Evolutionary conservation across 2,797 vertebrate species (phyloP), one percentile per base, ranked within the genome.

Genomic region (Heliangelus exortis): DNA sequence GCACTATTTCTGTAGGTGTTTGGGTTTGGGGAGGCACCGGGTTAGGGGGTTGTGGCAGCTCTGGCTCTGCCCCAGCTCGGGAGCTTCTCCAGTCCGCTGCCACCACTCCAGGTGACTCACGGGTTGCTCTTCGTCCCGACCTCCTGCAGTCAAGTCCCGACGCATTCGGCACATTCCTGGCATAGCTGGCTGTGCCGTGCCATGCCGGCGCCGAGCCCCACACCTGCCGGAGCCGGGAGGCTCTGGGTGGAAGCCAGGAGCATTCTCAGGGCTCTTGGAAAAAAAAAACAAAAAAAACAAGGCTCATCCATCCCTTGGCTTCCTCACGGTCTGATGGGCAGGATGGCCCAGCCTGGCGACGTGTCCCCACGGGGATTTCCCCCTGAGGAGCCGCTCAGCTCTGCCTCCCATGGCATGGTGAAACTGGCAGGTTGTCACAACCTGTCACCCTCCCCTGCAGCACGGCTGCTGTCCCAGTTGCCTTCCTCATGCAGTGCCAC

Each of bases 91-190:
- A 2, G 0, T 4, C 63, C 3, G 3, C 80, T 84, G 81, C 90
- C 76, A 77, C 54, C 61, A 62, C 62, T 34, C 12, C 39, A 29
- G 12, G 33, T 91, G 95, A 91, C 23, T 95, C 93, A 92, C 6
- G 15, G 6, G 34, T 76, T 43, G 16, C 53, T 84, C 88, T 7
- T 66, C 6, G 6, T 75, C 90, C 90, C 41, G 71, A 92, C 89
- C 75, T 93, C 93, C 77, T 9, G 39, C 78, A 66, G 89, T 96
- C 97, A 97, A 97, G 97, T 95, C 96, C 36, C 81, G 63, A 96
- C 97, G 57, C 73, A 96, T 90, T 81, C 92, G 82, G 71, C 74
- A 16, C 92, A 98, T 97, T 97, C 97, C 96, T 94, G 86, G 92
- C 96, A 87, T 93, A 94, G 95, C 92, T 63, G 62, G 55, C 76